A percentile compares a stretch with the other conserved stretches of the same genome.
phyloP scores from a whole-genome alignment of 2,113 vertebrate species.

The Pungitius pungitius region DNA sequence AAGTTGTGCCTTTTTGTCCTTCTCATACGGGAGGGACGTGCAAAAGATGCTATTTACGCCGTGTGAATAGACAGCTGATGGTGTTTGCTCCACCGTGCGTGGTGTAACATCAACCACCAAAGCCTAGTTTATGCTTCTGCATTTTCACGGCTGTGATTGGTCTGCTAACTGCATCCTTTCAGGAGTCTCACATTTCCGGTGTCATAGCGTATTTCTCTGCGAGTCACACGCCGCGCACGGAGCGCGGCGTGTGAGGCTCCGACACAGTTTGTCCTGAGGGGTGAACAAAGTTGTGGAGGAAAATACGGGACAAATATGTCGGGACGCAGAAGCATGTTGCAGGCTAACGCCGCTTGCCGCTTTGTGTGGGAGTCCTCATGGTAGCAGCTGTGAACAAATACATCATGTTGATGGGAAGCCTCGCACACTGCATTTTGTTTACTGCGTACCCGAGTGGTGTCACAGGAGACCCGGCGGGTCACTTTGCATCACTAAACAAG shows the following conservation, averaged over 20 bases:
- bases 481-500: constrained; percentile 10
- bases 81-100: neutral
- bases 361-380: neutral
- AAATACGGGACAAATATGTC: no score
- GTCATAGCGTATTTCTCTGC: no score
- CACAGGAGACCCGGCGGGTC: constrained; percentile 11
- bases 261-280: no score
- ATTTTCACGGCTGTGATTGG: no score
- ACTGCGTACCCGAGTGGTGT: neutral
- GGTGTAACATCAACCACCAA: neutral
- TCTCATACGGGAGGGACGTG: neutral
- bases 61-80: neutral
- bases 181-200: no score
- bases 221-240: no score
- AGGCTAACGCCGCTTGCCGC: no score
- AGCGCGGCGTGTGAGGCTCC: no score
- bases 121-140: no score
- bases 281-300: no score
- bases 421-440: neutral
- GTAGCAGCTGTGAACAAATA: constrained; percentile 17
- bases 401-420: neutral
- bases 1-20: neutral
- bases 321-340: no score
- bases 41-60: neutral
- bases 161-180: no score